Percentiles rank a stretch among this genome's conserved stretches.
Conservation (phyloP, 2,113 vertebrate genomes). For the Chiloscyllium plagiosum region DNA sequence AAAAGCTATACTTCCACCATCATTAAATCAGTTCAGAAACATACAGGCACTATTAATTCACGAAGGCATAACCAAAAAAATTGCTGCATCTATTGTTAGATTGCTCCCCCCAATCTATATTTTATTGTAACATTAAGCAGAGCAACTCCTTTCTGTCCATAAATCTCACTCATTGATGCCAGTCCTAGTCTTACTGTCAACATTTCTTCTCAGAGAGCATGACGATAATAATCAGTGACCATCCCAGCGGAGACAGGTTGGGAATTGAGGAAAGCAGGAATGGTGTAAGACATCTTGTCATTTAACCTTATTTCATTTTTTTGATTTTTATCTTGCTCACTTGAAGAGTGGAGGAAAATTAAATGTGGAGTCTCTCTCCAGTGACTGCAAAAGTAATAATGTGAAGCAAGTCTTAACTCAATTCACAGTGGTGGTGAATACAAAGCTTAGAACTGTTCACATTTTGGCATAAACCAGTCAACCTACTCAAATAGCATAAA, state of each 20-base stretch:
- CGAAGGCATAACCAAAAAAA: neutral
- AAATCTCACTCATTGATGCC: neutral
- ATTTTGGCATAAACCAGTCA: neutral
- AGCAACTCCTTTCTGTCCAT: neutral
- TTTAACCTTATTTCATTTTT: neutral
- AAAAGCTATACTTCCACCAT: neutral
- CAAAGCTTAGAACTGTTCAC: neutral
- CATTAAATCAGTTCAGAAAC: constrained; percentile 3
- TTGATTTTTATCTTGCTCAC: neutral
- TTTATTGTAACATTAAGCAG: neutral
- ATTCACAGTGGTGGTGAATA: neutral
- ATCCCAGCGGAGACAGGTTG: neutral
- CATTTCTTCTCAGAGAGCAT: neutral
- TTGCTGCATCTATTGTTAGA: neutral
- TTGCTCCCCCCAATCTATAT: neutral
- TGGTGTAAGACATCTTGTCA: neutral
- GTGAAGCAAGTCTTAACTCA: neutral
- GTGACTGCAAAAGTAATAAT: neutral
- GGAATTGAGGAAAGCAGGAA: neutral
- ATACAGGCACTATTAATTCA: neutral
- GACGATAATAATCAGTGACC: neutral
- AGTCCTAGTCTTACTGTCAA: neutral
- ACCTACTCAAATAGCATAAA: neutral
- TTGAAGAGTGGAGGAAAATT: neutral
- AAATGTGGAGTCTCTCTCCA: neutral